These are phyloP conservation scores for Sinella curviseta DNA, from an alignment of 1,140 invertebrate genomes.

Conservation along the genomic window DNA sequence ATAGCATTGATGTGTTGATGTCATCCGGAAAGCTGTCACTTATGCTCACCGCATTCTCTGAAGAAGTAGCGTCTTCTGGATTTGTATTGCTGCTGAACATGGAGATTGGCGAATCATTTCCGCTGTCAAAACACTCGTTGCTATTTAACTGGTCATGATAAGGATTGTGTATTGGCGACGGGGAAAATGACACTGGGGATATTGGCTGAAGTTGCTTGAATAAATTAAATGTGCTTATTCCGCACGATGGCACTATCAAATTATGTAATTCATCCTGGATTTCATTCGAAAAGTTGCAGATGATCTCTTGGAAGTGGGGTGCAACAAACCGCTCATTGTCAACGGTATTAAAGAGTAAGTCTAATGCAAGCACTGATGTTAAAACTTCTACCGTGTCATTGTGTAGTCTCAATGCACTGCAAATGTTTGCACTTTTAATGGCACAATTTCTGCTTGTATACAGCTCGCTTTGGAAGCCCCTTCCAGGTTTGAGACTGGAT, in stretches of 20 bases:
- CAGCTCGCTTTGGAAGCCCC: neutral
- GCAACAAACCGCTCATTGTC: neutral
- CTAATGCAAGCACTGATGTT: neutral
- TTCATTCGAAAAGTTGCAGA: neutral
- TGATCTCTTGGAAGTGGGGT: neutral
- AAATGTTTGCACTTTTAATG: neutral
- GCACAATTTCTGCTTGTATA: conserved; percentile 16
- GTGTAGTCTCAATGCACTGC: too few species aligned
- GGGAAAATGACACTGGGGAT: neutral
- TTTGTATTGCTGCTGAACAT: neutral
- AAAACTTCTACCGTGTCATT: neutral
- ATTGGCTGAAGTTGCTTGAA: neutral
- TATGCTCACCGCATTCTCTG: neutral
- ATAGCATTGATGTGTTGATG: neutral
- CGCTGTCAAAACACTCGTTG: neutral
- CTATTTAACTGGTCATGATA: too few species aligned
- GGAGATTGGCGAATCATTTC: neutral
- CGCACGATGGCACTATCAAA: conserved; percentile 10
- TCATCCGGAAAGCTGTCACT: neutral
- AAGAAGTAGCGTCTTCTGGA: too few species aligned
- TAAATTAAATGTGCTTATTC: conserved; percentile 7
- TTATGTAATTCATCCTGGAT: neutral
- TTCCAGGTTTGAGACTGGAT: neutral
- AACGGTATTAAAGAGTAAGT: neutral
- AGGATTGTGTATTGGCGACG: too few species aligned